phyloP scores from a whole-genome alignment of 2,888 invertebrate species.

The Matsumyia berberina region DNA sequence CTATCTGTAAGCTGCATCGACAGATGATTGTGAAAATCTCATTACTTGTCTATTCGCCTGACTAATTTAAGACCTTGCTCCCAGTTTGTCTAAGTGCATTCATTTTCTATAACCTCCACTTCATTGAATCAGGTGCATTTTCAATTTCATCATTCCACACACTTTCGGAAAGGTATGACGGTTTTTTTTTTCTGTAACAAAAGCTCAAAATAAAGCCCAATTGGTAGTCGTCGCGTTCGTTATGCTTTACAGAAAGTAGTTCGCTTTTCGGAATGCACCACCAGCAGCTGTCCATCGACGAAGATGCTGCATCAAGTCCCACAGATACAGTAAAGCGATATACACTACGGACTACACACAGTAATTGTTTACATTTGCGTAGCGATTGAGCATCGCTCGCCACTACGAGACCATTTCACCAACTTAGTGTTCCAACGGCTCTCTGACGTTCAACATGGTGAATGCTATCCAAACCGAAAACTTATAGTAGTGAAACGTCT shows the following conservation, averaged over 20 bases:
- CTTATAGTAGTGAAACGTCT: constrained; percentile 57
- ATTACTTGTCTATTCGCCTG: too few species aligned
- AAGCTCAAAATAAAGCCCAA: constrained; percentile 9
- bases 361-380: constrained; percentile 54
- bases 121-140: neutral
- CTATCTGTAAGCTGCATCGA: too few species aligned
- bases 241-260: constrained; percentile 10
- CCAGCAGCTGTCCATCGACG: constrained; percentile 26
- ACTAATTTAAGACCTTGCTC: too few species aligned
- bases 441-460: constrained; percentile 71
- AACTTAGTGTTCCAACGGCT: constrained; percentile 72
- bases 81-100: neutral
- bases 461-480: constrained; percentile 51
- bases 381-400: constrained; percentile 60
- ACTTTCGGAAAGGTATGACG: neutral
- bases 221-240: neutral
- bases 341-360: constrained; percentile 35
- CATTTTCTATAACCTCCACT: neutral
- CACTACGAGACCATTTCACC: constrained; percentile 55
- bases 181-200: neutral
- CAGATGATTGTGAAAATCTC: too few species aligned
- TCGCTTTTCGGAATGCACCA: constrained; percentile 19
- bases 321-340: constrained; percentile 35
- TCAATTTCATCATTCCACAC: neutral
- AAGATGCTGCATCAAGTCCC: constrained; percentile 57